Percentiles rank a stretch among this genome's conserved stretches.
Evolutionary conservation across 1,140 invertebrate genomes (phyloP).

Genomic region (Littorina saxatilis): DNA sequence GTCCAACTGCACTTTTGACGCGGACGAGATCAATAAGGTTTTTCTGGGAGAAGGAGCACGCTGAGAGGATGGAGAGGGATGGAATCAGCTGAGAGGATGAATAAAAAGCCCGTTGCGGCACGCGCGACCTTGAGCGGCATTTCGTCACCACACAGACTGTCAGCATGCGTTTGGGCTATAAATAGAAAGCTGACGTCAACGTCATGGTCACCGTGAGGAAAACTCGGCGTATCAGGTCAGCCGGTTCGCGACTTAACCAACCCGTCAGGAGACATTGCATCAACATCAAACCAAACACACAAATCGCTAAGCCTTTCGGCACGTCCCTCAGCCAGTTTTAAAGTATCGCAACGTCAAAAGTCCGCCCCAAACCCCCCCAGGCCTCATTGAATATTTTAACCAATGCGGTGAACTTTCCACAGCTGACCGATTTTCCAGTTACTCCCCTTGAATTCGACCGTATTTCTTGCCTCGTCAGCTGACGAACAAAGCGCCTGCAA

Average conservation of each 20-base stretch:
- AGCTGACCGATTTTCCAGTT: slow-evolving; percentile 35
- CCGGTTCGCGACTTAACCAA: background rate
- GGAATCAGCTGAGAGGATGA: background rate
- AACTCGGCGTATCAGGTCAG: slow-evolving; percentile 10
- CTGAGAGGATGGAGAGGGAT: background rate
- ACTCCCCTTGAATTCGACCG: slow-evolving; percentile 34
- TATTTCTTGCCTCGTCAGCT: slow-evolving; percentile 34
- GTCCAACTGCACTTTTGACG: too few species aligned
- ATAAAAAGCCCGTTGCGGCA: background rate
- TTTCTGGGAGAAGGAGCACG: background rate
- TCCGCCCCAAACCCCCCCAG: background rate
- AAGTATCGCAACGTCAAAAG: background rate
- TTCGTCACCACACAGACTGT: slow-evolving; percentile 20
- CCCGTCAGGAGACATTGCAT: background rate
- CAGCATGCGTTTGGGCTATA: slow-evolving; percentile 7
- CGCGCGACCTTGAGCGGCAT: background rate
- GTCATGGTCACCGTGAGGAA: background rate
- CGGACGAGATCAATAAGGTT: background rate
- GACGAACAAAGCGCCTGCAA: background rate
- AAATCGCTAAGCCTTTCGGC: too few species aligned
- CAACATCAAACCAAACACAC: too few species aligned
- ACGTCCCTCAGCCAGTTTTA: background rate
- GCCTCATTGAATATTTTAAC: background rate
- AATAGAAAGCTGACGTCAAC: slow-evolving; percentile 21
- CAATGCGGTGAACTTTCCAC: background rate